Evolutionary conservation across 2,888 invertebrate genomes (phyloP).

Genomic region (Lithophane ornitopus): DNA sequence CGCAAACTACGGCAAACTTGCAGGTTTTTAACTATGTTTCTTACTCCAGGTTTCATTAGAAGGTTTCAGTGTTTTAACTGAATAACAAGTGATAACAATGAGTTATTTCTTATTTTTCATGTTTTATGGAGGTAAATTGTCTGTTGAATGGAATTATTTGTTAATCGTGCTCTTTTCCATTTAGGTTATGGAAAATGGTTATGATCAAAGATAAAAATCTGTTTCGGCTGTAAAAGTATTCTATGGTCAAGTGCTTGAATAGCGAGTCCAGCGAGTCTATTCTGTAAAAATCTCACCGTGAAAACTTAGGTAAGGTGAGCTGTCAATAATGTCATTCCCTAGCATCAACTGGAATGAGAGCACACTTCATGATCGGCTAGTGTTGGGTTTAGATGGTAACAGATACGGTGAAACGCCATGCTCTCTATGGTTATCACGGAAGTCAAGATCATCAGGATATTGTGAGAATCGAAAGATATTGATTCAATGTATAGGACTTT

Average conservation of each 20-base stretch:
- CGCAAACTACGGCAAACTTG: slow-evolving; percentile 25
- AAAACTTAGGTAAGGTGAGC: not conserved
- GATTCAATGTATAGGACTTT: not conserved
- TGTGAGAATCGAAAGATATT: too few species aligned
- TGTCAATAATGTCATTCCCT: too few species aligned
- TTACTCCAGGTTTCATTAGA: slow-evolving; percentile 29
- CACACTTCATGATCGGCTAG: not conserved
- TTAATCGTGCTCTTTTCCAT: not conserved
- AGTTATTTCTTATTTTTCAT: slow-evolving; percentile 2
- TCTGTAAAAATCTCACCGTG: not conserved
- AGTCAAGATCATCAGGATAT: not conserved
- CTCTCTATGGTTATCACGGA: not conserved
- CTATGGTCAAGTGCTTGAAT: not conserved
- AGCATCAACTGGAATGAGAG: too few species aligned
- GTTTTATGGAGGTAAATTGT: not conserved
- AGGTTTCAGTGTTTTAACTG: slow-evolving; percentile 39
- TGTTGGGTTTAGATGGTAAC: not conserved
- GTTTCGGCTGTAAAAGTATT: not conserved
- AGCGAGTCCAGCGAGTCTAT: not conserved
- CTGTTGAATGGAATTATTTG: not conserved
- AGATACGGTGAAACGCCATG: not conserved
- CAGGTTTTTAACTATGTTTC: slow-evolving; percentile 24
- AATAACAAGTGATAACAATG: slow-evolving; percentile 36
- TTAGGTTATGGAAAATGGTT: not conserved
- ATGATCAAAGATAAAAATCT: not conserved